Percentiles rank a stretch among this genome's conserved stretches.
These are phyloP conservation scores for Agrypnia vestita DNA, from an alignment of 1,140 invertebrate species.

Conservation along the genomic window DNA sequence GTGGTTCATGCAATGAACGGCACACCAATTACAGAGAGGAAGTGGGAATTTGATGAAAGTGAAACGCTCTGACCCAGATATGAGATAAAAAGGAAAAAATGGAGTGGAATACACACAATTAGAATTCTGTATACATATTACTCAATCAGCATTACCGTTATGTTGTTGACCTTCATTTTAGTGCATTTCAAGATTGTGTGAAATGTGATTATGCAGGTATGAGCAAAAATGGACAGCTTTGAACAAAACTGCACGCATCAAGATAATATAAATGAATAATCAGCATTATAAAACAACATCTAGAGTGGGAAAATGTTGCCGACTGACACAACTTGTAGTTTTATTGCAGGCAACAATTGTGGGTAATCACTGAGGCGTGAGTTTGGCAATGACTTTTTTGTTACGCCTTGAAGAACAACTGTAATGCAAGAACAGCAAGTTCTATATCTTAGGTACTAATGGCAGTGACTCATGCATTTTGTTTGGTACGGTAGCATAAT, in stretches of 20 bases:
- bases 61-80: constrained; percentile 20
- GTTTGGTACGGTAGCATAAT: too few species aligned
- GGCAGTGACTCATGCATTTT: too few species aligned
- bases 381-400: constrained; percentile 17
- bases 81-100: background rate
- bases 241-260: background rate
- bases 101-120: background rate
- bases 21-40: constrained; percentile 35
- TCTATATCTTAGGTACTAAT: background rate
- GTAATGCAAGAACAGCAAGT: constrained; percentile 28
- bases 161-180: background rate
- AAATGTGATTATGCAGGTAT: background rate
- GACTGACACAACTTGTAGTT: constrained; percentile 6
- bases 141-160: constrained; percentile 3
- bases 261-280: constrained; percentile 1
- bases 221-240: background rate
- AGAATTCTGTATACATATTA: background rate
- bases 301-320: constrained; percentile 1
- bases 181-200: background rate
- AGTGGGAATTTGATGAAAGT: constrained; percentile 35
- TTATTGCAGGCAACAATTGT: background rate
- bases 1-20: background rate
- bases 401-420: background rate
- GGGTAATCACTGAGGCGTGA: constrained; percentile 26
- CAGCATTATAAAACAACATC: background rate